phyloP scores from a whole-genome alignment of 2,113 vertebrate species.

The Calyptommatus sinebrachiatus region DNA sequence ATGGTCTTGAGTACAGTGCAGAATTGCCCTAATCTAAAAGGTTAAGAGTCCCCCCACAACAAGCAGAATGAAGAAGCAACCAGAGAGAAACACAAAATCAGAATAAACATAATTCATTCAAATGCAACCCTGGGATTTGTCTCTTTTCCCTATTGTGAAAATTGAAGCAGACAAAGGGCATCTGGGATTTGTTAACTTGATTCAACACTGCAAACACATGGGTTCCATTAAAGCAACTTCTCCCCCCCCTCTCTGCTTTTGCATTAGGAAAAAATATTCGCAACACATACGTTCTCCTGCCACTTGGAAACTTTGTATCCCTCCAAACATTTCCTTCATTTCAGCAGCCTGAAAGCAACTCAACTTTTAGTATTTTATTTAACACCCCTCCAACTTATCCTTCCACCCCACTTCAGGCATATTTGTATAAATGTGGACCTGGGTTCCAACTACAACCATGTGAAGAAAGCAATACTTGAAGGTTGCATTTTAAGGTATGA shows the following conservation, averaged over 20 bases:
- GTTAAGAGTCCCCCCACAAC: neutral
- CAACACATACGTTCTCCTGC: neutral
- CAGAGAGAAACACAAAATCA: neutral
- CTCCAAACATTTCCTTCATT: neutral
- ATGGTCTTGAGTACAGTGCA: no score
- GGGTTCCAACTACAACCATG: neutral
- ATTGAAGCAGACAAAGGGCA: constrained; percentile 51
- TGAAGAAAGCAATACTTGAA: neutral
- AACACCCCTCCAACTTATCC: neutral
- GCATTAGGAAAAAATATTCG: neutral
- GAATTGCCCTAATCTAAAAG: no score
- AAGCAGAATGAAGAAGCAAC: neutral
- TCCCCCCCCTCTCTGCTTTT: neutral
- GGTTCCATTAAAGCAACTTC: constrained; percentile 45
- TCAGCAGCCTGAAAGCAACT: neutral
- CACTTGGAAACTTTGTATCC: constrained; percentile 7
- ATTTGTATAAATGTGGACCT: neutral
- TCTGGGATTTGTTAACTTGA: constrained; percentile 57
- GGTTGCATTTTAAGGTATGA: neutral
- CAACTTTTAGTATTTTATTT: neutral
- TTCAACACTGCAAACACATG: constrained; percentile 48
- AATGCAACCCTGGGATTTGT: constrained; percentile 8
- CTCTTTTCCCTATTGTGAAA: constrained; percentile 22
- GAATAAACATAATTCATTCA: neutral
- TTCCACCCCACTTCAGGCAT: no score